Percentiles rank a stretch among this genome's conserved stretches.
These are phyloP conservation scores for Corythornis cristatus DNA, from an alignment of 2,113 vertebrate genomes.

Conservation along the genomic window DNA sequence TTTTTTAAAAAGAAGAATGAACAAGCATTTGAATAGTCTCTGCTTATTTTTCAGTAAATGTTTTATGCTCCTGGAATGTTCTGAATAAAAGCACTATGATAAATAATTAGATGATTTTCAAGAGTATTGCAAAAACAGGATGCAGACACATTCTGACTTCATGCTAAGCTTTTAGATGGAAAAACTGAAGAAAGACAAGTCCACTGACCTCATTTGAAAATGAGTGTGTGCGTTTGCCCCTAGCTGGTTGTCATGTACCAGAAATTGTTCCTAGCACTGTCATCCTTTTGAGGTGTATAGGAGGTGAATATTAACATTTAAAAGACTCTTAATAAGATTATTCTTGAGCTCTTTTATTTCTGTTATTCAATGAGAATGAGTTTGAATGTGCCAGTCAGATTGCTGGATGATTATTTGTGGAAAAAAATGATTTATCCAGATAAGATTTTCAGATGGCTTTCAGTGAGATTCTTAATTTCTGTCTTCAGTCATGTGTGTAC, in stretches of 20 bases:
- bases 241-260: not conserved
- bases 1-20: not conserved
- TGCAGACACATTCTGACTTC: not conserved
- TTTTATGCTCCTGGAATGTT: not conserved
- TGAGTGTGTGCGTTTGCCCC: not conserved
- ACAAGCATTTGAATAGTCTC: not conserved
- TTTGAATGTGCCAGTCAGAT: not conserved
- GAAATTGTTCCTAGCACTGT: not conserved
- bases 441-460: not conserved
- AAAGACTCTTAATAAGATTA: not conserved
- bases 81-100: not conserved
- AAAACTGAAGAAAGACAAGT: not conserved
- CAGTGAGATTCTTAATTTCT: not conserved
- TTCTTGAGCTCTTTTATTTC: not conserved
- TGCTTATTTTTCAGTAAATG: not conserved
- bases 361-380: not conserved
- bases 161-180: not conserved
- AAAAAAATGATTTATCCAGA: slow-evolving; percentile 15
- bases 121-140: not conserved
- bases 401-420: not conserved
- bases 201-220: not conserved
- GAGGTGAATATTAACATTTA: not conserved
- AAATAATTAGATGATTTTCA: not conserved
- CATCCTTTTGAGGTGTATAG: not conserved
- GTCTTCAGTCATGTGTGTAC: not conserved